Evolutionary conservation across 2,888 invertebrate genomes (phyloP).

Genomic region (Cheilosia variabilis): DNA sequence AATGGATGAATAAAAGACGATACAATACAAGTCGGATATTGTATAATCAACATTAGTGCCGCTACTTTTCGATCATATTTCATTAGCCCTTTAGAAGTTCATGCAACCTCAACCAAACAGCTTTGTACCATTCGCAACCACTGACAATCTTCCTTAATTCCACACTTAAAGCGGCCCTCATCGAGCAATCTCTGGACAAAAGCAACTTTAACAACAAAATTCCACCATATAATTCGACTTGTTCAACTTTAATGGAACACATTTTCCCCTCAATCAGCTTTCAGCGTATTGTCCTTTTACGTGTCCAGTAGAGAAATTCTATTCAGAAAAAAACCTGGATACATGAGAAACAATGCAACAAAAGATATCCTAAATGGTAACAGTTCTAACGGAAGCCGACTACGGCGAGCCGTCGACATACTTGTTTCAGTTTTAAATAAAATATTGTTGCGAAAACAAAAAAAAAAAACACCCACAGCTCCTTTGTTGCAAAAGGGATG

Average conservation of each 20-base stretch:
- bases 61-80: too few species aligned
- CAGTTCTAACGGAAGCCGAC: constrained; percentile 69
- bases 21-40: too few species aligned
- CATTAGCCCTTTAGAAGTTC: too few species aligned
- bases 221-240: constrained; percentile 12
- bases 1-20: too few species aligned
- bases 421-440: constrained; percentile 59
- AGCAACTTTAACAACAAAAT: constrained; percentile 22
- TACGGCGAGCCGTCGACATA: constrained; percentile 47
- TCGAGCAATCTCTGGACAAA: neutral
- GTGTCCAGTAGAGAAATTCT: constrained; percentile 35
- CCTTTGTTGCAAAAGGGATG: constrained; percentile 66
- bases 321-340: constrained; percentile 33
- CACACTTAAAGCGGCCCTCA: neutral
- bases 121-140: neutral
- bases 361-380: constrained; percentile 70
- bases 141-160: neutral
- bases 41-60: too few species aligned
- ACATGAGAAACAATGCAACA: constrained; percentile 71
- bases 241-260: constrained; percentile 37
- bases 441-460: constrained; percentile 53
- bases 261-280: constrained; percentile 58
- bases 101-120: too few species aligned
- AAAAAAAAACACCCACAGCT: neutral
- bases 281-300: constrained; percentile 55